Percentiles rank a stretch among this genome's conserved stretches.
These are phyloP conservation scores for Paelopatides confundens DNA, from an alignment of 53 echinoderm and acorn worm species.

Conservation along the genomic window DNA sequence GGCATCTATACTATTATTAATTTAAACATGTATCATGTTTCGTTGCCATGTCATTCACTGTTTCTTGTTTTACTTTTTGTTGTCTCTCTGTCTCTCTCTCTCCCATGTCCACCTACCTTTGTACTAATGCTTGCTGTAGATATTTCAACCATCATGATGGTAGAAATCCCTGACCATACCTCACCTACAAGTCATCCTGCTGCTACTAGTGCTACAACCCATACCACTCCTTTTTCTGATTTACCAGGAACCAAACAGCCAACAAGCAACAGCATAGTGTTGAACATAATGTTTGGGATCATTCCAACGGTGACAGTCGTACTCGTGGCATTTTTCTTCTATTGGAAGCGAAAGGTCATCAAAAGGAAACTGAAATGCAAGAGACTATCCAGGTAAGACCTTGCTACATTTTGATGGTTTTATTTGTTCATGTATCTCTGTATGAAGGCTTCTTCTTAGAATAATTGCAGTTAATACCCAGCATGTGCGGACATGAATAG, in stretches of 20 bases:
- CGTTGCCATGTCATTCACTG: constrained; percentile 4
- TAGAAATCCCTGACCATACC: neutral
- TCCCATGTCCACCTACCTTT: neutral
- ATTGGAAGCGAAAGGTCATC: constrained; percentile 8
- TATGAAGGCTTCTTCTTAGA: no score
- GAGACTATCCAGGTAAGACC: neutral
- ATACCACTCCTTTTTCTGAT: neutral
- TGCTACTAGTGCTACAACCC: neutral
- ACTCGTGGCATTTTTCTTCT: neutral
- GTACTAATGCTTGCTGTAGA: constrained; percentile 36
- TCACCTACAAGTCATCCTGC: neutral
- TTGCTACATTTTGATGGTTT: no score
- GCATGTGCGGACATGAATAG: no score
- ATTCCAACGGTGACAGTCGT: neutral
- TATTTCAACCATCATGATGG: constrained; percentile 7
- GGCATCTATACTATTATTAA: no score
- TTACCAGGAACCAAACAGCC: neutral
- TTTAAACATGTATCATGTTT: neutral
- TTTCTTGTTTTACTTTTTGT: neutral
- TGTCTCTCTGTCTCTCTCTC: constrained; percentile 29
- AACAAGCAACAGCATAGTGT: neutral
- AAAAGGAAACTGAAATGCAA: neutral
- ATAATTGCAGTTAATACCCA: no score
- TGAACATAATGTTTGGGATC: neutral
- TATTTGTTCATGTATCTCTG: no score